phyloP scores from a whole-genome alignment of 2,888 invertebrate species.

The Syrphus vitripennis region DNA sequence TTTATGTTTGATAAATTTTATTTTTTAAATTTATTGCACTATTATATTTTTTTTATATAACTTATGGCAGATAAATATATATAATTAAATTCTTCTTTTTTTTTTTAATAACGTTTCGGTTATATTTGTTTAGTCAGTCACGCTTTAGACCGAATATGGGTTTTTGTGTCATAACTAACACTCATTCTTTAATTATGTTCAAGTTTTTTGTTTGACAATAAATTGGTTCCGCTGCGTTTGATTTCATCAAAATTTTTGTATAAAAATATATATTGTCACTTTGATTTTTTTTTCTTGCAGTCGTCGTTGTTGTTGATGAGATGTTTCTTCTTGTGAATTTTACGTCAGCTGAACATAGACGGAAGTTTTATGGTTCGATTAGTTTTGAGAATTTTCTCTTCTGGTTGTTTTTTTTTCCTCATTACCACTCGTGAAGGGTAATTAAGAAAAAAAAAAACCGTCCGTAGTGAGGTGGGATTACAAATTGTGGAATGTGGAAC shows the following conservation, averaged over 20 bases:
- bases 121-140: constrained; percentile 47
- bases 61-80: constrained; percentile 53
- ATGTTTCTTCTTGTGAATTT: constrained; percentile 6
- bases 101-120: neutral
- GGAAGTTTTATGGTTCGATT: constrained; percentile 70
- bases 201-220: neutral
- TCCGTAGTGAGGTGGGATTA: neutral
- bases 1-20: neutral
- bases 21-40: constrained; percentile 8
- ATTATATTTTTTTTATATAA: neutral
- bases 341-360: constrained; percentile 34
- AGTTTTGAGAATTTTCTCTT: constrained; percentile 66
- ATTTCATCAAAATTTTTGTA: constrained; percentile 16
- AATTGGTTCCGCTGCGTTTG: constrained; percentile 64
- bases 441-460: constrained; percentile 44
- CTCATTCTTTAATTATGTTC: constrained; percentile 49
- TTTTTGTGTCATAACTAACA: constrained; percentile 54
- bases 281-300: neutral
- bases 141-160: constrained; percentile 34
- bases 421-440: constrained; percentile 50
- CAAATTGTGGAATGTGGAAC: constrained; percentile 55
- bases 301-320: neutral
- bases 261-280: constrained; percentile 29
- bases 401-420: constrained; percentile 45
- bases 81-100: neutral